A percentile compares a stretch with the other conserved stretches of the same genome.
These are phyloP conservation scores for Megathymus violae DNA, from an alignment of 1,140 invertebrate genomes.

Conservation along the genomic window DNA sequence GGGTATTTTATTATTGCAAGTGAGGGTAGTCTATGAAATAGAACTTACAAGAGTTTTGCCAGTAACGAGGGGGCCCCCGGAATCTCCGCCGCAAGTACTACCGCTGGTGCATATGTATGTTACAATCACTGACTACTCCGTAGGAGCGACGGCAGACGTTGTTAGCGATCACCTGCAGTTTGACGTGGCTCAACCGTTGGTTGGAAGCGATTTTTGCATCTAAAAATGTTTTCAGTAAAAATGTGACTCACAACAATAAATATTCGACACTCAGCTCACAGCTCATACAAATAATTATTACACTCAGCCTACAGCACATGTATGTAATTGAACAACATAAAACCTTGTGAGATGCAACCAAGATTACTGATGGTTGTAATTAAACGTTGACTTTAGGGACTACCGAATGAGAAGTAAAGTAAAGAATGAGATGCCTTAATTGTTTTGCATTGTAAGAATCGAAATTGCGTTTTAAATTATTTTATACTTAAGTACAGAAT, in stretches of 20 bases:
- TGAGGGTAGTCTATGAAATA: not conserved
- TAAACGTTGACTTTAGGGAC: no score
- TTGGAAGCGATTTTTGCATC: constrained; percentile 20
- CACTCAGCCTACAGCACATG: no score
- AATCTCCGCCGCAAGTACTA: constrained; percentile 44
- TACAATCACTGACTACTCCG: constrained; percentile 21
- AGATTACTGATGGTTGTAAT: no score
- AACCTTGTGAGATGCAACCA: no score
- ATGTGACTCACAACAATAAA: not conserved
- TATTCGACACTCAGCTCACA: no score
- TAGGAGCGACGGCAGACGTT: constrained; percentile 25
- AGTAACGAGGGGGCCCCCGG: constrained; percentile 41
- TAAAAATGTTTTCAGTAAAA: constrained; percentile 9
- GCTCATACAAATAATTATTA: no score
- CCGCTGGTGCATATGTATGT: constrained; percentile 41
- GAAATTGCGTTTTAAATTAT: constrained; percentile 11
- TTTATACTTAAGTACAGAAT: no score
- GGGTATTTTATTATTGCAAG: constrained; percentile 3
- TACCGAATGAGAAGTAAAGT: no score
- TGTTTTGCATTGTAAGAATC: no score
- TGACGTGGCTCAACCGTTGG: constrained; percentile 37
- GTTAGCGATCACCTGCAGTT: constrained; percentile 40
- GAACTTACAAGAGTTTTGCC: constrained; percentile 2
- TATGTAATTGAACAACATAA: no score
- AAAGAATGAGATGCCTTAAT: no score